Conservation (phyloP, 1,140 invertebrate species). For the Papilio polytes region DNA sequence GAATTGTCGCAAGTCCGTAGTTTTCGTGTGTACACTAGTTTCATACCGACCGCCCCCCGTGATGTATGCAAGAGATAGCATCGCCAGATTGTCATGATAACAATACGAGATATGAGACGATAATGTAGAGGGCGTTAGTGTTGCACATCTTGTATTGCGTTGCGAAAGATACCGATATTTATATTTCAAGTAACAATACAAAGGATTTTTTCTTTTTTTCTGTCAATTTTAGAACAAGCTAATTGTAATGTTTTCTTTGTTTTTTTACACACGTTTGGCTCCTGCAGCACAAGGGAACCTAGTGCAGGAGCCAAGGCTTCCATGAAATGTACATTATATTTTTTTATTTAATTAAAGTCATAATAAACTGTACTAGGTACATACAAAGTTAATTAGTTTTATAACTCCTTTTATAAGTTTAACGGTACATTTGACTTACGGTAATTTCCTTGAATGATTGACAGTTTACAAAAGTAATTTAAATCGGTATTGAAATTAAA, state of each 20-base stretch:
- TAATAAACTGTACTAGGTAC: too few relatives aligned
- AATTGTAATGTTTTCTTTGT: too few relatives aligned
- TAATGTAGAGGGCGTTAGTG: slow-evolving; percentile 32
- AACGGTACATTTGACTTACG: background rate
- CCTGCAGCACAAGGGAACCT: too few relatives aligned
- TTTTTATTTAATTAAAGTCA: too few relatives aligned
- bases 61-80: slow-evolving; percentile 60
- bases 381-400: too few relatives aligned
- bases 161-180: background rate
- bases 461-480: background rate
- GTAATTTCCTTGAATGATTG: background rate
- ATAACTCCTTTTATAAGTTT: background rate
- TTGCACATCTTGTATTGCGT: slow-evolving; percentile 14
- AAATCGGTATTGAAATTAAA: background rate
- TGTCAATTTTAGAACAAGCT: too few relatives aligned
- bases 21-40: slow-evolving; percentile 9
- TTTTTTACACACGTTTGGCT: too few relatives aligned
- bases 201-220: too few relatives aligned
- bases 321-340: too few relatives aligned
- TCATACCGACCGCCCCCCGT: slow-evolving; percentile 40
- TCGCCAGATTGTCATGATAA: slow-evolving; percentile 59
- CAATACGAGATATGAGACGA: slow-evolving; percentile 49
- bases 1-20: slow-evolving; percentile 34
- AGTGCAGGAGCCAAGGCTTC: too few relatives aligned
- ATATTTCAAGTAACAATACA: background rate